phyloP scores from a whole-genome alignment of 1,140 invertebrate genomes.

The Trachymyrmex cornetzi region DNA sequence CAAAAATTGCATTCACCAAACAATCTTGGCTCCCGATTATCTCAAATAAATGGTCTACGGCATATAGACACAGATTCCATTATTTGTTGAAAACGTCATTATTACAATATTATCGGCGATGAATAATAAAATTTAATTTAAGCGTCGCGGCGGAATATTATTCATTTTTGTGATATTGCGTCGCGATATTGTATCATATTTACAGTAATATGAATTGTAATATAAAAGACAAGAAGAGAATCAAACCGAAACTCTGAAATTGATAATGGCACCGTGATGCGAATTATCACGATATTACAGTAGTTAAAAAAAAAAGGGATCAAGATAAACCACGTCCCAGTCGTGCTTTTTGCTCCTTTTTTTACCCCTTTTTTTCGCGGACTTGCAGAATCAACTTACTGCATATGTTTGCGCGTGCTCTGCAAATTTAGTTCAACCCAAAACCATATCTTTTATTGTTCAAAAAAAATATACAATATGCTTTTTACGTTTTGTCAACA shows the following conservation, averaged over 20 bases:
- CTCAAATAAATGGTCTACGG: not conserved
- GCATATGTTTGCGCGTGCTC: conserved; percentile 5
- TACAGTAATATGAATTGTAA: not conserved
- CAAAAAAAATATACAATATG: not conserved
- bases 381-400: conserved; percentile 30
- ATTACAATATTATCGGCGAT: not conserved
- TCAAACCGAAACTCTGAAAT: not conserved
- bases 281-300: conserved; percentile 29
- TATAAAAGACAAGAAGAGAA: not conserved
- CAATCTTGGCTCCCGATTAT: not conserved
- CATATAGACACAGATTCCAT: not conserved
- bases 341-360: not conserved
- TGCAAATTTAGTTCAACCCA: conserved; percentile 15
- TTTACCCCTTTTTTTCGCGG: not conserved
- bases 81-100: not conserved
- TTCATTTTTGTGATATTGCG: conserved; percentile 8
- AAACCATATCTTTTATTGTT: not conserved
- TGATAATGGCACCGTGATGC: not conserved
- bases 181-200: not conserved
- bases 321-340: conserved; percentile 45
- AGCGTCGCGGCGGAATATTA: not conserved
- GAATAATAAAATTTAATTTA: not conserved
- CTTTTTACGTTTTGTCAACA: conserved; percentile 23
- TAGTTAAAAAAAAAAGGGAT: conserved; percentile 37
- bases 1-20: not conserved